Conservation (phyloP, 2,797 vertebrate species). For the Ceyx erithaca region DNA sequence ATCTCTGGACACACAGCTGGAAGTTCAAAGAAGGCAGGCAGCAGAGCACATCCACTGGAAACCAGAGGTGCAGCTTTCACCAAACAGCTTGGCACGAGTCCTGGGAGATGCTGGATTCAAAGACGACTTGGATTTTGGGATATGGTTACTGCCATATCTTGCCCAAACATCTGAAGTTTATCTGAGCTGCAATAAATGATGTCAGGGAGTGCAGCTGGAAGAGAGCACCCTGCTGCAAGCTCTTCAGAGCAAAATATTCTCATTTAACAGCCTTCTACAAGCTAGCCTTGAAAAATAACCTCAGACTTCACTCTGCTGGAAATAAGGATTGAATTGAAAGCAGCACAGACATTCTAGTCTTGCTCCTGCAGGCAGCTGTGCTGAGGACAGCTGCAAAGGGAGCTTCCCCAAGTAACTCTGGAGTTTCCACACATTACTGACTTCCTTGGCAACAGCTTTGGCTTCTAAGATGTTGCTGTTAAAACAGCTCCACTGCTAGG, state of each 20-base stretch:
- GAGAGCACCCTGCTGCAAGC: background rate
- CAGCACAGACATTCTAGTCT: background rate
- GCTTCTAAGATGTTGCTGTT: background rate
- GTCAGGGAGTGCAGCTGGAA: background rate
- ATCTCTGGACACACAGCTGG: background rate
- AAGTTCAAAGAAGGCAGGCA: background rate
- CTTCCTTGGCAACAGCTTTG: background rate
- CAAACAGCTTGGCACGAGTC: background rate
- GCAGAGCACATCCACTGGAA: background rate
- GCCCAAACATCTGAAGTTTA: accelerated
- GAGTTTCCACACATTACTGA: constrained; percentile 4
- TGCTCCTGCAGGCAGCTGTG: background rate
- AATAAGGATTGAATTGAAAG: background rate
- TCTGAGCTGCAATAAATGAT: background rate
- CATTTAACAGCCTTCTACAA: background rate
- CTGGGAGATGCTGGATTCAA: background rate
- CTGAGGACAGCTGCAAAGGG: background rate
- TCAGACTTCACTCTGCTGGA: background rate
- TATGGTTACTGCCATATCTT: background rate
- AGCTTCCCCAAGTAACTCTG: background rate
- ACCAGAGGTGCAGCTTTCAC: background rate
- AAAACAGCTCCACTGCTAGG: background rate
- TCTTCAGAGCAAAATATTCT: background rate
- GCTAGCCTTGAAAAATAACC: background rate
- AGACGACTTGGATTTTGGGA: background rate